Evolutionary conservation across 1,140 invertebrate species (phyloP).

Genomic region (Nephotettix cincticeps): DNA sequence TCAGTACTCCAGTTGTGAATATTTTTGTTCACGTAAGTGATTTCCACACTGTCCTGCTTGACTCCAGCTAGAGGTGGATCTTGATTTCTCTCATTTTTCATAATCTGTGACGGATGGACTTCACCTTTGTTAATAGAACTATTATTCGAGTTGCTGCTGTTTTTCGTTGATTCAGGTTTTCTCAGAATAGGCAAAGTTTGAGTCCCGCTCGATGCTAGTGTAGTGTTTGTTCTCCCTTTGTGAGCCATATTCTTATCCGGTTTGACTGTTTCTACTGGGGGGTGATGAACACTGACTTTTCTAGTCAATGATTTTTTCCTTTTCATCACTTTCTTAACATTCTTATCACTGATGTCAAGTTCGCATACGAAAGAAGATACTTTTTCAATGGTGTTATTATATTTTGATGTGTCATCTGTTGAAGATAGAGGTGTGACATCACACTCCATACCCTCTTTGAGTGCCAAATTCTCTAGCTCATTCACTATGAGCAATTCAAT

Average conservation of each 20-base stretch:
- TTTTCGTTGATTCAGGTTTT: no score
- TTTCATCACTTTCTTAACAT: not conserved
- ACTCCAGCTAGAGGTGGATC: not conserved
- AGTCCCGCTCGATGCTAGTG: no score
- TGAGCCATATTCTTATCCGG: no score
- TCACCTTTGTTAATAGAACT: no score
- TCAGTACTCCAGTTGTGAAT: not conserved
- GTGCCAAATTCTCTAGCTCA: slow-evolving; percentile 9
- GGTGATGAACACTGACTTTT: not conserved
- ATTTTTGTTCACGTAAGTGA: slow-evolving; percentile 1
- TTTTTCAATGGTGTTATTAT: slow-evolving; percentile 2
- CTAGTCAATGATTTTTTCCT: not conserved
- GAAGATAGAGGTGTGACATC: not conserved
- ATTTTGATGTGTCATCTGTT: not conserved
- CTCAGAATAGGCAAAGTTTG: no score
- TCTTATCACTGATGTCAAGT: slow-evolving; percentile 8
- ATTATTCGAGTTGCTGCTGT: no score
- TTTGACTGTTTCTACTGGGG: not conserved
- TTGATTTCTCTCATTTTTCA: not conserved
- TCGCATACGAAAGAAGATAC: slow-evolving; percentile 24
- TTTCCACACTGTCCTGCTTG: not conserved
- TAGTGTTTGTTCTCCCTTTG: no score
- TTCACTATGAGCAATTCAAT: slow-evolving; percentile 11
- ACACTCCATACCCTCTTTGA: slow-evolving; percentile 20
- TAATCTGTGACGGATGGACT: no score